These are phyloP conservation scores for Gymnocephalus cernua DNA, from an alignment of 2,113 vertebrate genomes.

Conservation along the genomic window DNA sequence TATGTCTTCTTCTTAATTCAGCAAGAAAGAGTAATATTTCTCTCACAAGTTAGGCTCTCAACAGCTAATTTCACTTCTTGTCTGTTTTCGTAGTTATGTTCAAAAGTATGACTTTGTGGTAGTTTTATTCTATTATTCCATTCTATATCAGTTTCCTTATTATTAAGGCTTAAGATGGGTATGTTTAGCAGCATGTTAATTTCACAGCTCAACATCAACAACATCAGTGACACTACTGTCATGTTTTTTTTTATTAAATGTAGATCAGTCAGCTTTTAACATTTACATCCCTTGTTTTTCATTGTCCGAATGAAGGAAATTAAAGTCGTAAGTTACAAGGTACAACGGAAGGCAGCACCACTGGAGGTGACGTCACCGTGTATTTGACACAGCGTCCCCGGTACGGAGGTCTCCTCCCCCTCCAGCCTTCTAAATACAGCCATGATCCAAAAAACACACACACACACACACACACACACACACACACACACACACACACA, in stretches of 20 bases:
- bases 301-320: not conserved
- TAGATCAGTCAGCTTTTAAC: not conserved
- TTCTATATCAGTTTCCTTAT: too few species aligned
- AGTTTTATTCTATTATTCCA: not conserved
- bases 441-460: too few species aligned
- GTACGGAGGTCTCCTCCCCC: constrained; percentile 53
- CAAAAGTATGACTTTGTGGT: not conserved
- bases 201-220: not conserved
- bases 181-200: not conserved
- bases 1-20: too few species aligned
- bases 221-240: too few species aligned
- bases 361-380: constrained; percentile 57
- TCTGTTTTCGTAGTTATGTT: not conserved
- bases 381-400: constrained; percentile 26
- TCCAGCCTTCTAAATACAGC: not conserved
- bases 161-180: not conserved
- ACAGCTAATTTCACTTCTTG: not conserved
- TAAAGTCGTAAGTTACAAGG: not conserved
- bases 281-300: too few species aligned
- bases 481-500: too few species aligned
- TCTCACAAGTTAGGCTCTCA: not conserved
- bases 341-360: constrained; percentile 51
- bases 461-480: too few species aligned
- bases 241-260: not conserved
- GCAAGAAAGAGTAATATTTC: not conserved